phyloP scores from a whole-genome alignment of 37 sponge, comb jelly and placozoan species.

The Aplysina aerophoba region DNA sequence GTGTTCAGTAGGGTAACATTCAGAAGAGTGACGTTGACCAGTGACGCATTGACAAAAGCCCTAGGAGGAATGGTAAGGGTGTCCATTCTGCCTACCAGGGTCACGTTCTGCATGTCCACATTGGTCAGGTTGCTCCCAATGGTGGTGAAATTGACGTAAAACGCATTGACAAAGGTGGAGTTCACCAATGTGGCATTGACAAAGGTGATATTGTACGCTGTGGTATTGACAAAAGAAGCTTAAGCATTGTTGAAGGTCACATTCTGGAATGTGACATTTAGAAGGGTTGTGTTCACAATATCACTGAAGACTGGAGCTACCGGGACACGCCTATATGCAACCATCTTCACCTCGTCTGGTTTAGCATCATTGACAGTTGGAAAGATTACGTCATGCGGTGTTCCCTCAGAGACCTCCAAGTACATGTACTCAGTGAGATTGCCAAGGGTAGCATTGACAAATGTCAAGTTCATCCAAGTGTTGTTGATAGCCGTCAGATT shows the following conservation, averaged over 20 bases:
- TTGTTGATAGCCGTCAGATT: conserved; percentile 16
- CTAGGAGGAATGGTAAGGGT: background rate
- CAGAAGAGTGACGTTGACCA: conserved; percentile 11
- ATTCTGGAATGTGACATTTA: conserved; percentile 29
- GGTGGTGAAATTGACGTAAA: background rate
- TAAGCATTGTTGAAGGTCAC: conserved; percentile 33
- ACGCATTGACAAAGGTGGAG: background rate
- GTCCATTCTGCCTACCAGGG: background rate
- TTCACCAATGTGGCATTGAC: conserved; percentile 18
- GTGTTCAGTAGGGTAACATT: conserved; percentile 1
- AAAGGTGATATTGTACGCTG: conserved; percentile 11
- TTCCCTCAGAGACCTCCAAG: no score
- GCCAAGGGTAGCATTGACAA: conserved; percentile 13
- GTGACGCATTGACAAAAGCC: conserved; percentile 7
- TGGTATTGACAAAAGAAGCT: conserved; percentile 17
- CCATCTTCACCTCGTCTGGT: no score
- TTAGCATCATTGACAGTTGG: no score
- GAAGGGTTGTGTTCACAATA: background rate
- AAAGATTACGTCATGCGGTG: no score
- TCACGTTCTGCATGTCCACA: background rate
- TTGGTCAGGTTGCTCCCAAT: background rate
- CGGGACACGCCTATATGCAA: no score
- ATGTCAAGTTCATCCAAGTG: conserved; percentile 11
- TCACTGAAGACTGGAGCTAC: background rate
- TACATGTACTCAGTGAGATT: background rate